Conservation (phyloP, 1,140 invertebrate genomes). For the Scaptomyza pallida region DNA sequence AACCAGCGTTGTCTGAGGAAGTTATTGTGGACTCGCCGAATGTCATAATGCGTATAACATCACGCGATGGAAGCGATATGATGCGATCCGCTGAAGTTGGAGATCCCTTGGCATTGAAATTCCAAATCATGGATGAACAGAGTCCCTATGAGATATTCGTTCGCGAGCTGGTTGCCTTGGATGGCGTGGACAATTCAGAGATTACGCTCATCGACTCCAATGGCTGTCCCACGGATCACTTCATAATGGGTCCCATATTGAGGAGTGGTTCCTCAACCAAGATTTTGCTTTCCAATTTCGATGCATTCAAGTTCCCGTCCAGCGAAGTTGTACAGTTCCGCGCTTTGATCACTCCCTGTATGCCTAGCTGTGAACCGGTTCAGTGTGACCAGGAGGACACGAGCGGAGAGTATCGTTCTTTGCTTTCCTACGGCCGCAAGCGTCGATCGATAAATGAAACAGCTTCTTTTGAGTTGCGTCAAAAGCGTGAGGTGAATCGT, state of each 20-base stretch:
- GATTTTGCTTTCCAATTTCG: background rate
- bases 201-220: background rate
- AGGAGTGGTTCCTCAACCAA: constrained; percentile 86
- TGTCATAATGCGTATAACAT: constrained; percentile 97
- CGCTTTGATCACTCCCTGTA: background rate
- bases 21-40: constrained; percentile 85
- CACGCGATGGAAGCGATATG: constrained; percentile 89
- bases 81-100: constrained; percentile 93
- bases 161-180: background rate
- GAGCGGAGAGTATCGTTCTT: constrained; percentile 90
- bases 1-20: constrained; percentile 5
- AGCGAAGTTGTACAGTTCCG: constrained; percentile 1
- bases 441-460: constrained; percentile 56
- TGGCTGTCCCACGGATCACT: background rate
- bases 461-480: background rate
- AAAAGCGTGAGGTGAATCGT: constrained; percentile 12
- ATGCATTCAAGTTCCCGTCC: background rate
- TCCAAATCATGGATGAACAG: background rate
- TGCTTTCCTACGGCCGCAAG: constrained; percentile 90
- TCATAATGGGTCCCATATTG: constrained; percentile 95
- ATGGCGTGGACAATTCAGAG: background rate
- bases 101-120: constrained; percentile 89
- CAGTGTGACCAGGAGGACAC: constrained; percentile 47
- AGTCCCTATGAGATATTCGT: background rate
- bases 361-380: background rate